Conservation (phyloP, 2,888 invertebrate species). For the Cistogaster globosa region DNA sequence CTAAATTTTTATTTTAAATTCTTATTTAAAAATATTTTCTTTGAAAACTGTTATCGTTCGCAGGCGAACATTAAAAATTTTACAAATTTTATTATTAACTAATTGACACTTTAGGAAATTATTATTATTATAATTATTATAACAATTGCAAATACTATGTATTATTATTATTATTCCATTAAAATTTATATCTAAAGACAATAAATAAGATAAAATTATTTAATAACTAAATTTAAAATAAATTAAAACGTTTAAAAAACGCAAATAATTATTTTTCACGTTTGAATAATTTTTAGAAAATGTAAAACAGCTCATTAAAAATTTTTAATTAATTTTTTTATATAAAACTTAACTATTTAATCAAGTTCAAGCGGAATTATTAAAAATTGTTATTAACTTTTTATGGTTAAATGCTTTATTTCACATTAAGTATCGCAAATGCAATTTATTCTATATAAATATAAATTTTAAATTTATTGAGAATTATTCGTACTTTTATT, state of each 20-base stretch:
- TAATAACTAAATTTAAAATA: background rate
- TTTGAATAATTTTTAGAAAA: background rate
- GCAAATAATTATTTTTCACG: background rate
- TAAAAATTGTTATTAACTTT: conserved; percentile 32
- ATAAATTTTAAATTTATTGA: background rate
- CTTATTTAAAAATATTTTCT: background rate
- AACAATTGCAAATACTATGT: conserved; percentile 13
- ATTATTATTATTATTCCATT: conserved; percentile 52
- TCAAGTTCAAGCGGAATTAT: conserved; percentile 8
- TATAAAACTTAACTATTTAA: background rate
- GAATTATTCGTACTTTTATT: too few relatives aligned
- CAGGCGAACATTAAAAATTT: conserved; percentile 51
- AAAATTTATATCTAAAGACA: conserved; percentile 33
- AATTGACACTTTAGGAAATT: background rate
- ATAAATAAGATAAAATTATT: conserved; percentile 20
- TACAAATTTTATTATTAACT: conserved; percentile 4
- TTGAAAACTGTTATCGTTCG: conserved; percentile 30
- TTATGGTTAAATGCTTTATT: conserved; percentile 46
- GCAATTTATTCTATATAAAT: background rate
- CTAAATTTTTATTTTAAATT: background rate
- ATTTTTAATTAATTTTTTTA: background rate
- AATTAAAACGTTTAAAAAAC: background rate
- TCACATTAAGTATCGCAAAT: conserved; percentile 1
- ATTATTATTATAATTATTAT: background rate
- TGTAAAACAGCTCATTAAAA: too few relatives aligned